Conservation (phyloP, 2,797 vertebrate genomes). For the Pseudomugil tenellus region DNA sequence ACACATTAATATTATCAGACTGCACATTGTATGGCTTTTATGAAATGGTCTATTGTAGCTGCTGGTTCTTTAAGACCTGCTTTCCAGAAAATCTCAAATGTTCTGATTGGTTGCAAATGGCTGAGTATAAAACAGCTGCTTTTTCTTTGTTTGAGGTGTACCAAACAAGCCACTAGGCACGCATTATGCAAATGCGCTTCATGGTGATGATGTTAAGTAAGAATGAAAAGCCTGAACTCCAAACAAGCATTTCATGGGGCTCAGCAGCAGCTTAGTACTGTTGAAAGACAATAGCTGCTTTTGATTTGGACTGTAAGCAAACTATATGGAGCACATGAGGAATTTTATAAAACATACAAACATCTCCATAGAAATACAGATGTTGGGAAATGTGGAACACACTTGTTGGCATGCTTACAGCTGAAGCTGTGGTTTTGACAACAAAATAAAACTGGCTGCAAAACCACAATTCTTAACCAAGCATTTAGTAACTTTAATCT, state of each 20-base stretch:
- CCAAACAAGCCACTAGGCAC: conserved; percentile 2
- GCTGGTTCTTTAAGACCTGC: background rate
- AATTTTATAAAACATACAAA: background rate
- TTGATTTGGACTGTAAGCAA: background rate
- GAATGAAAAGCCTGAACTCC: conserved; percentile 5
- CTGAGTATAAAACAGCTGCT: background rate
- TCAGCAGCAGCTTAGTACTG: background rate
- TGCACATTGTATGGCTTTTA: background rate
- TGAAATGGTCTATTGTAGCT: background rate
- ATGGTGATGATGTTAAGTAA: conserved; percentile 6
- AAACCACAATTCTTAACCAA: background rate
- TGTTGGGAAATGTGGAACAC: background rate
- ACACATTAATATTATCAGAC: background rate
- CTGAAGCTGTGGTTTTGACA: background rate
- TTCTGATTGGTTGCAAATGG: background rate
- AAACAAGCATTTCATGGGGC: conserved; percentile 1
- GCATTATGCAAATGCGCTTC: conserved; percentile 2
- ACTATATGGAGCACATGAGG: background rate
- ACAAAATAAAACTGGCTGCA: background rate
- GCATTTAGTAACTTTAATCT: background rate
- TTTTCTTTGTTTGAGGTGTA: background rate
- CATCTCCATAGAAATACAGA: background rate
- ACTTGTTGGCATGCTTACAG: background rate
- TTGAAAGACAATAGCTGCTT: background rate
- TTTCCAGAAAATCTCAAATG: background rate